Base-by-base conservation (phyloP, 2,888 invertebrate species). In the Ptychoptera contaminata region DNA sequence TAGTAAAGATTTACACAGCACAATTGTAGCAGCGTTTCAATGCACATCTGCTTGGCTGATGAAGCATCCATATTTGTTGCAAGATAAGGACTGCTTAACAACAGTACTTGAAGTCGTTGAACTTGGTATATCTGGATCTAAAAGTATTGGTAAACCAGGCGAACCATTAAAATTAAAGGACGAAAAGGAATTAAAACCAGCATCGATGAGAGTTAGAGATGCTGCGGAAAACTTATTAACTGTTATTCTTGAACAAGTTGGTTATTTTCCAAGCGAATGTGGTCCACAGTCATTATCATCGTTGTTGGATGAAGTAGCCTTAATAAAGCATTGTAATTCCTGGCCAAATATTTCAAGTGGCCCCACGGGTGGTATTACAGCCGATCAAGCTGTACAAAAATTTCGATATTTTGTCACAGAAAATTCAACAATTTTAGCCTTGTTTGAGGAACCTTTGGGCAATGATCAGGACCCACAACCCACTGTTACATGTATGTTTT, bases 71-170 rank as follows among this genome's bases (percentile, higher is more conserved):
- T 79, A 82, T 56, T 70, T 98, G 44, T 70, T 97, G 40, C 78
- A 85, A 59, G 96, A 96, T 62, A 82, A 85, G 53, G 92, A 91
- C 59, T 93, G 92, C 58, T 73, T 97, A 34, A 82, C 85, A 49
- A 88, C 90, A 32, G 86, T 98, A 44, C 73, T 97, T 49, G 96
- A 98, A 68, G 94, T 96, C 1, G 90, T 96, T 2, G 97, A 98
- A 63, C 74, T 97, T 23, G 98, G 98, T 44, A 90, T 98, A 45
- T 94, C 96, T 0, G 98, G 98, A 12, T 81, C 88, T 8, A 96
- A 94, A 67, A 84, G 84, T 46, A 71, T 79, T 40, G 81, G 81
- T 49, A 91, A 92, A 65, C 83, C 84, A 0, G 87, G 88, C 8
- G 93, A 93, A 57, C 77, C 82, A 10, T 77, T 90, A 0, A 86